Conservation (phyloP, 2,797 vertebrate species). For the Lutjanus argentimaculatus region DNA sequence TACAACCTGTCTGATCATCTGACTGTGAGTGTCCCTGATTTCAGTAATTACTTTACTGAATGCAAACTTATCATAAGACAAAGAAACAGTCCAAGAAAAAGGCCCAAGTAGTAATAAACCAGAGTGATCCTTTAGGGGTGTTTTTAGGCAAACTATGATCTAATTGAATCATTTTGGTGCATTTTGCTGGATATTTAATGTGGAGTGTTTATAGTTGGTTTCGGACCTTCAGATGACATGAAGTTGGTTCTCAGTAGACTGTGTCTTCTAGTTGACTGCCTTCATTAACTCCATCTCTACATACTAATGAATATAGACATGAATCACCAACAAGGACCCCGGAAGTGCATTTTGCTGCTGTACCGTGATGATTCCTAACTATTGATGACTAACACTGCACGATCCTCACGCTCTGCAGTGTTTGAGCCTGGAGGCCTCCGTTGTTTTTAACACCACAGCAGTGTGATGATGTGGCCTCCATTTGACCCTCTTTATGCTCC, state of each 20-base stretch:
- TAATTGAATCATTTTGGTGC: not conserved
- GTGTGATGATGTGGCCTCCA: fast-evolving
- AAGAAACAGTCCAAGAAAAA: not conserved
- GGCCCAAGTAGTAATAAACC: conserved; percentile 12
- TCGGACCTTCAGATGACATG: not conserved
- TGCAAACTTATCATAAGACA: not conserved
- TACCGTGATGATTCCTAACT: conserved; percentile 50
- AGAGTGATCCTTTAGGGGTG: conserved; percentile 2
- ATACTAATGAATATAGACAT: conserved; percentile 21
- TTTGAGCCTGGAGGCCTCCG: conserved; percentile 18
- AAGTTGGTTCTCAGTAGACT: not conserved
- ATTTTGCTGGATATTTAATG: not conserved
- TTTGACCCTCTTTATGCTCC: conserved; percentile 14
- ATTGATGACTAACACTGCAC: conserved; percentile 70
- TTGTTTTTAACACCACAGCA: not conserved
- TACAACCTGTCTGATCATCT: not conserved
- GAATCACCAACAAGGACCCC: conserved; percentile 30
- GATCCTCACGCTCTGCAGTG: conserved; percentile 36
- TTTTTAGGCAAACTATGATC: conserved; percentile 5
- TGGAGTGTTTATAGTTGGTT: not conserved
- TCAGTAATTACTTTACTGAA: not conserved
- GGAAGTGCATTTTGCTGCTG: conserved; percentile 21
- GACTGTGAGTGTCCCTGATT: not conserved
- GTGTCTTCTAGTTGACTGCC: conserved; percentile 11
- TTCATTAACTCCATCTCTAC: conserved; percentile 46